Percentiles rank a stretch among this genome's conserved stretches.
phyloP scores from a whole-genome alignment of 2,888 invertebrate genomes.

The Epistrophella euchroma region DNA sequence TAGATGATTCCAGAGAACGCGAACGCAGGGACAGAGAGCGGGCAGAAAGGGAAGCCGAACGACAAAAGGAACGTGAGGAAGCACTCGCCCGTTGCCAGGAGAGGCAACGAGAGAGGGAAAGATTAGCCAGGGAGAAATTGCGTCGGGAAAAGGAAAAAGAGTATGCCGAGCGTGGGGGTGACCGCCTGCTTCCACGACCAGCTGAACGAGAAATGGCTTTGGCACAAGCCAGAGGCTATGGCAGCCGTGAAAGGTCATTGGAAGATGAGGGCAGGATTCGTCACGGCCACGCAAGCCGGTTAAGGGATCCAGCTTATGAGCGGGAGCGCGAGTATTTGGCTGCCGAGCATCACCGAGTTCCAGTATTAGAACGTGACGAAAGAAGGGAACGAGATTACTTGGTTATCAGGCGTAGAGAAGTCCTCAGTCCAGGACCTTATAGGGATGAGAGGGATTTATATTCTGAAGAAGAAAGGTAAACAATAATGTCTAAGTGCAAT shows the following conservation, averaged over 20 bases:
- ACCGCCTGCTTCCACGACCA: constrained; percentile 87
- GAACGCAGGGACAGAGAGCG: constrained; percentile 85
- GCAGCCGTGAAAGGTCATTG: constrained; percentile 81
- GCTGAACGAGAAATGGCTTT: constrained; percentile 87
- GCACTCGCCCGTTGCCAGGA: constrained; percentile 88
- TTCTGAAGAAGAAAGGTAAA: constrained; percentile 81
- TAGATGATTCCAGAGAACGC: constrained; percentile 84
- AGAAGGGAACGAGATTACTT: constrained; percentile 81
- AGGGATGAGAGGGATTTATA: constrained; percentile 81
- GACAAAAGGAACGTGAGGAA: constrained; percentile 88
- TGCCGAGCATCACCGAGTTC: constrained; percentile 79
- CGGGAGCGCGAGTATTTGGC: constrained; percentile 79
- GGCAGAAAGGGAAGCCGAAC: constrained; percentile 85
- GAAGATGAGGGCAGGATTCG: constrained; percentile 78
- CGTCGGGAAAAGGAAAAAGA: constrained; percentile 83
- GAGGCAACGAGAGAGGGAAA: constrained; percentile 85
- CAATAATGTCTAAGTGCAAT: too few relatives aligned
- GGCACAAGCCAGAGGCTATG: constrained; percentile 84
- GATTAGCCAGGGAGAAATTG: constrained; percentile 83
- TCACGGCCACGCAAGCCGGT: constrained; percentile 56
- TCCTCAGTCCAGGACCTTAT: constrained; percentile 82
- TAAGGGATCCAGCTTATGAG: constrained; percentile 80
- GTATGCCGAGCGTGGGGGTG: constrained; percentile 83
- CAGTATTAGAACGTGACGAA: constrained; percentile 80
- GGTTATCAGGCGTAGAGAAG: constrained; percentile 79